phyloP scores from a whole-genome alignment of 2,113 vertebrate species.

The Chamaetylas fuelleborni region DNA sequence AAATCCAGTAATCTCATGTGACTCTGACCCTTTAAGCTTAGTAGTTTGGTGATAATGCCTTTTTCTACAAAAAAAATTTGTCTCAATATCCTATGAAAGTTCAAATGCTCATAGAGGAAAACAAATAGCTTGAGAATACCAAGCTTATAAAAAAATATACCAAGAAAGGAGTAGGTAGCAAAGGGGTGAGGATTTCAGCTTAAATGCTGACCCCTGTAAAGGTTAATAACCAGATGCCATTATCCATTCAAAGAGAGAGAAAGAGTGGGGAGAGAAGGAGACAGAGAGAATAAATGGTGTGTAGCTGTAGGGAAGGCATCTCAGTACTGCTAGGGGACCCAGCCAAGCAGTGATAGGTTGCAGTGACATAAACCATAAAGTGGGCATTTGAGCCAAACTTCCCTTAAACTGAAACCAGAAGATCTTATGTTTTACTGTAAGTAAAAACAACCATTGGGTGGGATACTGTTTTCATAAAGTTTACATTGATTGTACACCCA shows the following conservation, averaged over 20 bases:
- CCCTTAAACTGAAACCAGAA: not conserved
- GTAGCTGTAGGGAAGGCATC: not conserved
- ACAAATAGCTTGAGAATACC: not conserved
- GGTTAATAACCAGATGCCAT: not conserved
- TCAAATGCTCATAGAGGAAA: not conserved
- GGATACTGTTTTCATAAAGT: not conserved
- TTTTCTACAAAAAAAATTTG: not conserved
- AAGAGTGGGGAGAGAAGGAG: not conserved
- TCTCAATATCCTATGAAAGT: not conserved
- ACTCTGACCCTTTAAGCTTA: not conserved
- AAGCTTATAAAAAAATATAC: not conserved
- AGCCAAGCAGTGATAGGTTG: not conserved
- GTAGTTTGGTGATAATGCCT: not conserved
- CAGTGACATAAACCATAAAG: not conserved
- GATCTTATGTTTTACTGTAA: not conserved
- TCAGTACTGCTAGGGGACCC: not conserved
- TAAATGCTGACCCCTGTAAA: not conserved
- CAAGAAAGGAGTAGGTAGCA: not conserved
- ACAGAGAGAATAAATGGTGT: not conserved
- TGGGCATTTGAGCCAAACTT: not conserved
- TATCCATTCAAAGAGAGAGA: not conserved
- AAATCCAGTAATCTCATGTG: not conserved
- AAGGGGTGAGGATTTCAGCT: not conserved
- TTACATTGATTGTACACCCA: not conserved
- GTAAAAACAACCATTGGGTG: not conserved